A percentile compares a stretch with the other conserved stretches of the same genome.
Evolutionary conservation across 2,113 vertebrate genomes (phyloP).

Genomic region (Podilymbus podiceps): DNA sequence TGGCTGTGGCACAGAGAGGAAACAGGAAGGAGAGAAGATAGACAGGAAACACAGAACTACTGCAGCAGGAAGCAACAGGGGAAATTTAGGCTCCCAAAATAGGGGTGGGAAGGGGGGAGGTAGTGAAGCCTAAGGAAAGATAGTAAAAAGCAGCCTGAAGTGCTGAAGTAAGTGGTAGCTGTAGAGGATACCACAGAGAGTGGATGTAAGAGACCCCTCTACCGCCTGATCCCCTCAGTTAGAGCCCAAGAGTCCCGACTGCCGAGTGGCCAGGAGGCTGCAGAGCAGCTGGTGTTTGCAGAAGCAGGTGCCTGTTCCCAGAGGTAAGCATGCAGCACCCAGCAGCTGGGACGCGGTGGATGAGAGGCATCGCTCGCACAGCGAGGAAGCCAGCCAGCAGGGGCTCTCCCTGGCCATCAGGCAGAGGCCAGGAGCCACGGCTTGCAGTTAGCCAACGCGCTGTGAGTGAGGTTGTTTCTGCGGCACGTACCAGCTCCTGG

Average conservation of each 20-base stretch:
- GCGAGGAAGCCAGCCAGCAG: fast-evolving
- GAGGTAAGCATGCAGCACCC: not conserved
- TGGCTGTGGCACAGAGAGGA: not conserved
- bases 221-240: not conserved
- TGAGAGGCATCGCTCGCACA: not conserved
- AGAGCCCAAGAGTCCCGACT: not conserved
- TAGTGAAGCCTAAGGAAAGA: not conserved
- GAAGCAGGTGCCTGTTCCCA: not conserved
- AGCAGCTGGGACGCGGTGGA: not conserved
- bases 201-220: not conserved
- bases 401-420: not conserved
- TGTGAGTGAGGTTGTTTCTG: not conserved
- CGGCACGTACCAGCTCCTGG: not conserved
- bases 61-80: not conserved
- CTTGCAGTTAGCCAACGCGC: not conserved
- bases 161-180: not conserved
- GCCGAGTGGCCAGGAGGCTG: not conserved
- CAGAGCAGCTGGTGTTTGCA: not conserved
- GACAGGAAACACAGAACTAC: not conserved
- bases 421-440: not conserved
- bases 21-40: not conserved
- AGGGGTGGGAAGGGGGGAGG: not conserved
- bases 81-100: not conserved
- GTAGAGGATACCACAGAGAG: not conserved
- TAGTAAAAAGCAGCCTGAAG: not conserved